Percentiles rank a stretch among this genome's conserved stretches.
These are phyloP conservation scores for Linepithema humile DNA, from an alignment of 1,140 invertebrate species.

Conservation along the genomic window DNA sequence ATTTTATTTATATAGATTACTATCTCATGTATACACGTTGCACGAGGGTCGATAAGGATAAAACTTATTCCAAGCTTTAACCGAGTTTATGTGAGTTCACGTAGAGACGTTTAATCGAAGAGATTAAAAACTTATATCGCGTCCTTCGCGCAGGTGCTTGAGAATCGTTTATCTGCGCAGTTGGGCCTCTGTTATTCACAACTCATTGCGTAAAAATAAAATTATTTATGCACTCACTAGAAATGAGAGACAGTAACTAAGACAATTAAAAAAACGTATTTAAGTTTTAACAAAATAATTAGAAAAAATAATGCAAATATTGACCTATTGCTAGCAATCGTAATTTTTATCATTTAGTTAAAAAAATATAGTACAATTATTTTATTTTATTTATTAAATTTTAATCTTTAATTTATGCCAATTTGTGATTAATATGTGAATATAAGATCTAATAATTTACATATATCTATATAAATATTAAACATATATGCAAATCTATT, in stretches of 20 bases:
- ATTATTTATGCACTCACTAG: not conserved
- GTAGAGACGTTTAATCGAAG: conserved; percentile 20
- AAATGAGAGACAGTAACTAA: not conserved
- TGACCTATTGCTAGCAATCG: not conserved
- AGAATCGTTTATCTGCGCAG: not conserved
- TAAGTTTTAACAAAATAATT: not conserved
- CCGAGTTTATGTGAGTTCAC: conserved; percentile 19
- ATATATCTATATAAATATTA: not conserved
- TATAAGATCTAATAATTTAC: not conserved
- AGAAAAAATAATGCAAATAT: not conserved
- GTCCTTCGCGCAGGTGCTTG: not conserved
- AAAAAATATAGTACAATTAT: not conserved
- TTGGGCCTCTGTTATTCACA: not conserved
- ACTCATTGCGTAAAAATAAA: not conserved
- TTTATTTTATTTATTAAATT: not conserved
- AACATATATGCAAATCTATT: not conserved
- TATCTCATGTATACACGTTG: not conserved
- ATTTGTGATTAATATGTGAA: not conserved
- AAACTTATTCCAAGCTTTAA: conserved; percentile 35
- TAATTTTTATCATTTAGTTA: not conserved
- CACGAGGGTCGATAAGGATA: conserved; percentile 5
- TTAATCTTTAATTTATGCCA: not conserved
- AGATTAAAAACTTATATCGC: conserved; percentile 22
- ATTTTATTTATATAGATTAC: conserved; percentile 34
- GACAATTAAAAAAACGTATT: not conserved